These are phyloP conservation scores for Malurus leucopterus DNA, from an alignment of 2,797 vertebrate genomes.

Conservation along the genomic window DNA sequence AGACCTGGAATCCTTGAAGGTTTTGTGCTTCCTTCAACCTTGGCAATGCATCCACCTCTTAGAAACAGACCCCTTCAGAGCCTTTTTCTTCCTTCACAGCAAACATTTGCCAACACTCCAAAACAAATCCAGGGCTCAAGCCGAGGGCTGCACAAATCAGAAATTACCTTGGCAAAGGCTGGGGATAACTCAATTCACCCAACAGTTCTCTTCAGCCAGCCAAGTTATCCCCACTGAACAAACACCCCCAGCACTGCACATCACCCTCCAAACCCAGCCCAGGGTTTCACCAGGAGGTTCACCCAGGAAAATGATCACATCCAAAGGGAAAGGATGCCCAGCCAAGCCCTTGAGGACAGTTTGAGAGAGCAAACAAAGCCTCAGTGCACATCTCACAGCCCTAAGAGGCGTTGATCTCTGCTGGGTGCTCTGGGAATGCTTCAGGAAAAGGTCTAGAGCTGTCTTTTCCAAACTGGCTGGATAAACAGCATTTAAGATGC, in stretches of 20 bases:
- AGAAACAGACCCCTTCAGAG: background rate
- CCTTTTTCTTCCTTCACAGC: background rate
- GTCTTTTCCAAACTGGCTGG: background rate
- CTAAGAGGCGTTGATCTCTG: background rate
- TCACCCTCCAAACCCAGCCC: background rate
- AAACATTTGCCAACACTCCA: background rate
- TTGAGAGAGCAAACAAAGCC: background rate
- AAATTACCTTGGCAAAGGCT: background rate
- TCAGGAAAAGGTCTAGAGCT: background rate
- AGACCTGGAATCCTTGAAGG: background rate
- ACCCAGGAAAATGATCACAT: accelerated
- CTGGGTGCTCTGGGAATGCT: background rate
- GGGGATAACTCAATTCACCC: background rate
- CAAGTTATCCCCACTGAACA: background rate
- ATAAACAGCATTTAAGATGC: constrained; percentile 30
- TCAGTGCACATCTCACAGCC: accelerated
- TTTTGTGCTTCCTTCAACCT: background rate
- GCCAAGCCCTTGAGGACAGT: background rate
- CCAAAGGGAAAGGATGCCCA: background rate
- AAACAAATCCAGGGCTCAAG: background rate
- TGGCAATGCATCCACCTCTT: accelerated
- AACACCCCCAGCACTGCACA: accelerated
- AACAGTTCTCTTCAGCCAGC: accelerated
- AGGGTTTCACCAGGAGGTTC: background rate
- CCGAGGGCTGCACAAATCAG: background rate